Evolutionary conservation across 2,888 invertebrate species (phyloP).

Genomic region (Acronicta psi): DNA sequence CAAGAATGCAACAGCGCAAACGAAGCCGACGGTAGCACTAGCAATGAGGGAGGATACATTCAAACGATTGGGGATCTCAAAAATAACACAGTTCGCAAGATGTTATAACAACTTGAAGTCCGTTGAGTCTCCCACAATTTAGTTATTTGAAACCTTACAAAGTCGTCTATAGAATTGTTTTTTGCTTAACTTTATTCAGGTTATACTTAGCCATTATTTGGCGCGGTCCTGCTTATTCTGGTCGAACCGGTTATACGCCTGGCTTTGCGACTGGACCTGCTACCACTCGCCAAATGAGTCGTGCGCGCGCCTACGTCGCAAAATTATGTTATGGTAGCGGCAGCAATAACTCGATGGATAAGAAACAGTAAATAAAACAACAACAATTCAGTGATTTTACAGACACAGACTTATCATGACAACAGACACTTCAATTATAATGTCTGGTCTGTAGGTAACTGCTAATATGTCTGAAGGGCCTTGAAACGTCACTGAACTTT

Average conservation of each 20-base stretch:
- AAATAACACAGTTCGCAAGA: constrained; percentile 71
- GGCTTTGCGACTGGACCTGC: constrained; percentile 85
- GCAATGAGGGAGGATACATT: constrained; percentile 22
- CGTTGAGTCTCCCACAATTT: constrained; percentile 44
- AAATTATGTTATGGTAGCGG: constrained; percentile 67
- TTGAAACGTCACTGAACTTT: constrained; percentile 45
- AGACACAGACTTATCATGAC: neutral
- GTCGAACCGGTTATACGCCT: constrained; percentile 84
- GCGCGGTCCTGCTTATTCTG: constrained; percentile 81
- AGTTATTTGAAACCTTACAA: constrained; percentile 65
- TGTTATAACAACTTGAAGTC: constrained; percentile 64
- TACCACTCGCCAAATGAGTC: constrained; percentile 82
- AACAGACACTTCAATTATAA: neutral
- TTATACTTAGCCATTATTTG: constrained; percentile 75
- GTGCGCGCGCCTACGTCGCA: constrained; percentile 77
- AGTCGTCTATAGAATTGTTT: constrained; percentile 63
- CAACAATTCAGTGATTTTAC: constrained; percentile 4
- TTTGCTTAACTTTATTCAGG: constrained; percentile 59
- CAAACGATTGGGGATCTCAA: constrained; percentile 62
- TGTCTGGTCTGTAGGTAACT: neutral
- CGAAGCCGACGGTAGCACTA: neutral
- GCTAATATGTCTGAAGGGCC: constrained; percentile 33
- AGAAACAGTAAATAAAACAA: constrained; percentile 31
- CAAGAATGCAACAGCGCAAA: neutral
- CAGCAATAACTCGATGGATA: constrained; percentile 49